Base-by-base conservation (phyloP, 1,140 invertebrate species). In the Drosophila prosaltans region DNA sequence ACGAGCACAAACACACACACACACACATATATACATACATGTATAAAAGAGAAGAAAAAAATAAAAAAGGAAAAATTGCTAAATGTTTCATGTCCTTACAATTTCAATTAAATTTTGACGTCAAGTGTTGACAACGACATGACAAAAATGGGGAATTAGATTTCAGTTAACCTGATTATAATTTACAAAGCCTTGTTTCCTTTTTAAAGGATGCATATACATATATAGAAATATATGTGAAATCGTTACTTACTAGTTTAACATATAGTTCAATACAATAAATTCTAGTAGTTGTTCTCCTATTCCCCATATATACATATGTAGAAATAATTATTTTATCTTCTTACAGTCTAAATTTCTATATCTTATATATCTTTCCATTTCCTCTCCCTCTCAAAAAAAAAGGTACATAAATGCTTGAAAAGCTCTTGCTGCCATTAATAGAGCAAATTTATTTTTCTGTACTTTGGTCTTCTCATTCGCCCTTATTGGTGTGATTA, bases 51-150 rank as follows among this genome's bases (percentile, higher is more conserved):
- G 4, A 30, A 2, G 4, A 4, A 30, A 30, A n/a, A n/a, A 55
- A 40, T 30, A 30, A 30, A 9, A 39, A 65, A 57, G 54, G 5
- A 26, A 67, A 58, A 64, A 71, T 65, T 71, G 62, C 66, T 70
- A 65, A 74, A 74, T 74, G 68, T 74, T 74, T 74, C 70, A 71
- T 74, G 62, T 71, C 72, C 58, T 69, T 71, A 71, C 57, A 69
- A 74, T 71, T 74, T 74, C 68, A 74, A 74, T 74, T 74, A 60
- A 74, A 64, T 74, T 62, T 74, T 54, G 66, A 59, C 57, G 32
- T n/a, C 57, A 59, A 39, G 10, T 59, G 36, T 59, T 40, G 36
- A 51, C 45, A 48, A 48, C 45, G 45, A 51, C 21, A 51, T 51
- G 45, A 51, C 45, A 51, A 10, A 51, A 51, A 51, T 51, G 21